Evolutionary conservation across 2,888 invertebrate genomes (phyloP), one percentile per base, ranked within the genome.

Genomic region (Epinotia demarniana): DNA sequence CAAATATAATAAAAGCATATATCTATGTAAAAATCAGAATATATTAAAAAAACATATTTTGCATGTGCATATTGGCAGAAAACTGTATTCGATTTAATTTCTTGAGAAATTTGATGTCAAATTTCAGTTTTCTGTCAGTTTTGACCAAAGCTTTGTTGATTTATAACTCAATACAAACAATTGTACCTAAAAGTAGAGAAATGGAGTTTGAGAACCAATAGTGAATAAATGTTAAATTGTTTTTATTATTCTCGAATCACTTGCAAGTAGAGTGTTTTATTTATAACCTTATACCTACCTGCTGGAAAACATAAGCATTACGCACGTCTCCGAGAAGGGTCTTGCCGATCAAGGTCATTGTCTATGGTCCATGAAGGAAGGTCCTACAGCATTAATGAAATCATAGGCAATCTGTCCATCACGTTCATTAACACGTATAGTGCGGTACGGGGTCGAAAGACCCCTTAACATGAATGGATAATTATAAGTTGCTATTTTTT

Each of bases 201-300:
- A 85, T 88, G 89, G 87, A 87, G 83, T 91, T 89, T 91, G 90
- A 90, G 92, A 93, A 93, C 92, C 93, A 92, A 94, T 92, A 93
- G 92, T 85, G 82, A 92, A 91, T 92, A 93, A 92, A 93, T 90
- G 92, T 93, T 93, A 92, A 93, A 92, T 93, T 93, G 92, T 92
- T 88, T 92, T 92, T 91, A 92, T 91, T 90, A 93, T 91, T 93
- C 93, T 93, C 90, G 92, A 91, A 91, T 93, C 93, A 94, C 93
- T 94, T 93, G 92, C 93, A 93, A 92, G 81, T 82, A 81, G 78
- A 82, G 89, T 87, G 92, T 94, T 93, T 93, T 83, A 93, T 93
- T 75, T 75, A 49, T 19, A 23, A 12, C 64, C 70, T 23, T 27
- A 6, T 33, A n/a, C 2, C 68, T 46, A 12, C 60, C 61, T 53